phyloP scores from a whole-genome alignment of 2,797 vertebrate species.

The Vireo griseus region DNA sequence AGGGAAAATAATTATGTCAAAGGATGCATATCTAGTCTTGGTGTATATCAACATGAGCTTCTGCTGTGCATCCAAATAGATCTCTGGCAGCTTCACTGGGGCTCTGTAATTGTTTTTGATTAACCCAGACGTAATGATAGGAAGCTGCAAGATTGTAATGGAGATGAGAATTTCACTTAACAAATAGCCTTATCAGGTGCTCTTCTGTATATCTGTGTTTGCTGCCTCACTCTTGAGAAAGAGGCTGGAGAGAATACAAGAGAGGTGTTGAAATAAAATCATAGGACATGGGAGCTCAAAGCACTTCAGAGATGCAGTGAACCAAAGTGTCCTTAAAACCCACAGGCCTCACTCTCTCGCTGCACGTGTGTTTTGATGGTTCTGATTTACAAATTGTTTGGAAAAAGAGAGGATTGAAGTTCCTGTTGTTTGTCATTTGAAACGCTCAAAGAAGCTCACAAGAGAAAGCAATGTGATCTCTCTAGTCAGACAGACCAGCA shows the following conservation, averaged over 20 bases:
- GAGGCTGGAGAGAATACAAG: not conserved
- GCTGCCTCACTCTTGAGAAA: not conserved
- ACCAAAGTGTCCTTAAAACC: slow-evolving; percentile 10
- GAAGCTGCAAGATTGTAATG: not conserved
- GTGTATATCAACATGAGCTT: not conserved
- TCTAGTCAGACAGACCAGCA: not conserved
- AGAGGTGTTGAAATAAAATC: slow-evolving; percentile 11
- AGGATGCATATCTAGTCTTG: not conserved
- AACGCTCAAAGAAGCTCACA: slow-evolving; percentile 24
- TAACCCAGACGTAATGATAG: slow-evolving; percentile 26
- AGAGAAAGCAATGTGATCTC: slow-evolving; percentile 5
- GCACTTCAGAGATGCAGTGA: slow-evolving; percentile 17
- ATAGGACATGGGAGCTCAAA: not conserved
- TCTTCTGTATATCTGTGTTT: not conserved
- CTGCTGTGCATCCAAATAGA: not conserved
- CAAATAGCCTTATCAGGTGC: not conserved
- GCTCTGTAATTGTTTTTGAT: slow-evolving; percentile 7
- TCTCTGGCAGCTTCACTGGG: not conserved
- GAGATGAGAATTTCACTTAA: slow-evolving; percentile 16
- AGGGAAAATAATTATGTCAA: not conserved
- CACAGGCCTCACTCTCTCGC: not conserved
- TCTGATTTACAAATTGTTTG: slow-evolving; percentile 63
- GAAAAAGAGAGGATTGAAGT: slow-evolving; percentile 46
- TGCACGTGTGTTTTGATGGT: slow-evolving; percentile 7
- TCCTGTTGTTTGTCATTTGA: slow-evolving; percentile 36